Evolutionary conservation across 2,888 invertebrate species (phyloP).

Genomic region (Pollenia amentaria): DNA sequence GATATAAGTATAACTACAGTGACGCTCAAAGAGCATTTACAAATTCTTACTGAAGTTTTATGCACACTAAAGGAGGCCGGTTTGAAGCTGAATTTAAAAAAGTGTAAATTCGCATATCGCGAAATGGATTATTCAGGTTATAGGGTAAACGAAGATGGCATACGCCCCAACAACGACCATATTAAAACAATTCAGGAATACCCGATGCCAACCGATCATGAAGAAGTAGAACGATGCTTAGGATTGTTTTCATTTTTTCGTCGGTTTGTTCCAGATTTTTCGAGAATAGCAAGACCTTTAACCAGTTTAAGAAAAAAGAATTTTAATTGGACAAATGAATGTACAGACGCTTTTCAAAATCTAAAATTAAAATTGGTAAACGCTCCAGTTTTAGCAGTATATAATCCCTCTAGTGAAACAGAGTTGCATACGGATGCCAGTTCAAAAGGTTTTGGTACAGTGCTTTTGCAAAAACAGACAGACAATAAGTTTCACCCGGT

Average conservation of each 20-base stretch:
- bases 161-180: too few species aligned
- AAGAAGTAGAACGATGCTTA: too few species aligned
- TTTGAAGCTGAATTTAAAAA: constrained; percentile 9
- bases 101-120: constrained; percentile 40
- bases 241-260: too few species aligned
- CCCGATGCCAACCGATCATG: too few species aligned
- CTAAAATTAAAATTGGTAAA: constrained; percentile 10
- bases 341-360: neutral
- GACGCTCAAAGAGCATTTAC: too few species aligned
- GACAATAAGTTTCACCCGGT: neutral
- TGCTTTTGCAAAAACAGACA: neutral
- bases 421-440: neutral
- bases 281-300: constrained; percentile 22
- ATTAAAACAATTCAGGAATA: too few species aligned
- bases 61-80: neutral
- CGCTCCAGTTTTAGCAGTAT: too few species aligned
- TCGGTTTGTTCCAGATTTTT: constrained; percentile 1
- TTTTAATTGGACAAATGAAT: constrained; percentile 9
- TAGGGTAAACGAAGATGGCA: neutral
- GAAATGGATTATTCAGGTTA: constrained; percentile 18
- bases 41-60: too few species aligned
- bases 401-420: neutral
- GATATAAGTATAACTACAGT: too few species aligned
- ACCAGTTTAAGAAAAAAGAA: neutral
- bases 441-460: constrained; percentile 3